Base-by-base conservation (phyloP, 2,797 vertebrate species). In the Okamejei kenojei region DNA sequence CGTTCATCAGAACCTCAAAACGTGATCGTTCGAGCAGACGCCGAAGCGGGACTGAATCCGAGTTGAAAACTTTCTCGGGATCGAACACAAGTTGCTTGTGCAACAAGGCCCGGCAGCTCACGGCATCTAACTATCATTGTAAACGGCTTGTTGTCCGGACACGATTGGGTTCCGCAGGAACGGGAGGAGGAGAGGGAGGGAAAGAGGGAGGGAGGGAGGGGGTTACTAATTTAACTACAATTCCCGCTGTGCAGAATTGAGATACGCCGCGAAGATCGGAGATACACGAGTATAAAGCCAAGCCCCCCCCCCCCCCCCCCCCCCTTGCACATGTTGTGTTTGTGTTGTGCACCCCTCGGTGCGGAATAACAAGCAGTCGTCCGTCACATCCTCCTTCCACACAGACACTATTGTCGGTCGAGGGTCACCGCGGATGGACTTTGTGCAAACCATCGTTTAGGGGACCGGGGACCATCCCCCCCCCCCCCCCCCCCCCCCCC, bases 371-470 rank as follows among this genome's bases (percentile, higher is more conserved):
- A 17, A 92, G 71, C 38, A 68, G 35, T 73, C 45, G 71, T 76
- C 90, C 90, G 90, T 92, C 90, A 92, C 90, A 76, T 92, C 90
- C 90, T 91, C 17, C 32, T 90, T 45, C 38, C 68, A 74, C 68
- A n/a, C 71, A 54, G 7, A 54, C 88, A 54, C 45, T 54, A 54
- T 6, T 71, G 90, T 68, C n/a, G 84, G 77, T 11, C 76, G 77
- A 78, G 77, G 77, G 84, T 88, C 61, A 88, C 10, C n/a, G 63
- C 17, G 0, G 17, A 63, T 88, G 84, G 84, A 88, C 61, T 32
- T 35, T 68, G n/a, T 38, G 7, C 17, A 68, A 88, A 88, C 61
- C 15, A 2, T 54, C 61, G n/a, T n/a, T 88, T 63, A 7, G 61
- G 84, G 61, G 35, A 68, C 61, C 84, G 15, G 17, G 61, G 17